Percentiles rank a stretch among this genome's conserved stretches.
phyloP scores from a whole-genome alignment of 2,113 vertebrate genomes.

The Hystrix brachyura region DNA sequence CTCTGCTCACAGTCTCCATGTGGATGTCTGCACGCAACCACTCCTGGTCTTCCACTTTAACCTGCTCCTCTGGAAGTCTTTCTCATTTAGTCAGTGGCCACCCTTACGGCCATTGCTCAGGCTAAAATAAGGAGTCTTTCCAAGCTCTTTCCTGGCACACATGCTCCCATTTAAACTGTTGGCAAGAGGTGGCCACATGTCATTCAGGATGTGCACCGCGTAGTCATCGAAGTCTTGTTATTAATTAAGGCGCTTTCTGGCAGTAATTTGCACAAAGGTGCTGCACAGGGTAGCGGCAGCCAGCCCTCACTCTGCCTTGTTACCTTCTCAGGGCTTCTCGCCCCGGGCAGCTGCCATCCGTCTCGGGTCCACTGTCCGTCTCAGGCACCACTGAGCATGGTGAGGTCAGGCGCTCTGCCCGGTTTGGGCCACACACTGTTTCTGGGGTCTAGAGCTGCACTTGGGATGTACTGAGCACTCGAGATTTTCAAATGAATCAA shows the following conservation, averaged over 20 bases:
- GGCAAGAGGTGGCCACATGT: no score
- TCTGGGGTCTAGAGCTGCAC: no score
- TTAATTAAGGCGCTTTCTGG: neutral
- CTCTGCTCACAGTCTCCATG: neutral
- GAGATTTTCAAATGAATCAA: no score
- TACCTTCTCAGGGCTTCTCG: no score
- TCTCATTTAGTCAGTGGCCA: neutral
- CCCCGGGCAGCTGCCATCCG: no score
- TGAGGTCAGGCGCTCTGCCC: no score
- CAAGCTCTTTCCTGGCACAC: neutral
- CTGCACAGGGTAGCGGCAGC: neutral
- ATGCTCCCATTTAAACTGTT: neutral
- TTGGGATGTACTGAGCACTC: no score
- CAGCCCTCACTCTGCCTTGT: neutral
- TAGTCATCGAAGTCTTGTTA: neutral
- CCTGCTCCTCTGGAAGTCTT: neutral
- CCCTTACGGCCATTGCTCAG: neutral
- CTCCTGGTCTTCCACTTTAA: neutral
- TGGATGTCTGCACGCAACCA: neutral
- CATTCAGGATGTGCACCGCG: no score
- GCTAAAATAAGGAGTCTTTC: neutral
- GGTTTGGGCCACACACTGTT: no score
- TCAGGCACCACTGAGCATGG: no score
- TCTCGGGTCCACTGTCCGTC: no score
- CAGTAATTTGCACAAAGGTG: neutral